Evolutionary conservation across 2,888 invertebrate species (phyloP), one percentile per base, ranked within the genome.

Genomic region (Meliscaeva auricollis): DNA sequence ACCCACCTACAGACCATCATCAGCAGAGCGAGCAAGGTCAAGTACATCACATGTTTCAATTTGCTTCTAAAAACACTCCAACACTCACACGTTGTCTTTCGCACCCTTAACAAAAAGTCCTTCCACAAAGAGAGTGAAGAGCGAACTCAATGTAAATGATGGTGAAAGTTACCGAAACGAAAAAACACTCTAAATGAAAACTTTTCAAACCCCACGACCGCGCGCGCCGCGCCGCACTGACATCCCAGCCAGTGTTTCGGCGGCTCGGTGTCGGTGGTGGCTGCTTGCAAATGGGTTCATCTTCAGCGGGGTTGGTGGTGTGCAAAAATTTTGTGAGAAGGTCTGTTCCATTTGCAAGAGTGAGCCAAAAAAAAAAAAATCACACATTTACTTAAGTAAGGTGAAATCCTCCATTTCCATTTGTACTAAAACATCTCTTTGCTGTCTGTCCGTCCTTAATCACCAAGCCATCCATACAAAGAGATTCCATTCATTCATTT

Each of bases 11-110:
- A 4, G 32, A 7, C 32, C 44, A 44, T 64, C 64, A n/a, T n/a
- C 64, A 79, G 48, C 79, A 64, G 5, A 32, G 11, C 69, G 56
- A 70, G 44, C 83, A 84, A 84, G 84, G 84, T 84, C 80, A 84
- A 84, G 80, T 84, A 75, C 66, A 84, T 84, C 84, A 84, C 80
- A 84, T 80, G 84, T 84, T 84, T 79, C 84, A 84, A 84, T 79
- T 84, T 84, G 75, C 75, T 84, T 66, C 66, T 48, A 66, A 72
- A 84, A 82, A 75, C 70, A 74, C 73, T 72, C 80, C 52, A 80
- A 72, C 35, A 38, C 80, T 84, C 84, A 66, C 84, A 80, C 84
- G 72, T 84, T 84, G 75, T 76, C 75, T 75, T 60, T 72, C 75
- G 54, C 75, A 70, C 75, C 75, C 80, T 74, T 32, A 46, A 66